phyloP scores from a whole-genome alignment of 2,113 vertebrate genomes.

The Pangasianodon hypophthalmus region DNA sequence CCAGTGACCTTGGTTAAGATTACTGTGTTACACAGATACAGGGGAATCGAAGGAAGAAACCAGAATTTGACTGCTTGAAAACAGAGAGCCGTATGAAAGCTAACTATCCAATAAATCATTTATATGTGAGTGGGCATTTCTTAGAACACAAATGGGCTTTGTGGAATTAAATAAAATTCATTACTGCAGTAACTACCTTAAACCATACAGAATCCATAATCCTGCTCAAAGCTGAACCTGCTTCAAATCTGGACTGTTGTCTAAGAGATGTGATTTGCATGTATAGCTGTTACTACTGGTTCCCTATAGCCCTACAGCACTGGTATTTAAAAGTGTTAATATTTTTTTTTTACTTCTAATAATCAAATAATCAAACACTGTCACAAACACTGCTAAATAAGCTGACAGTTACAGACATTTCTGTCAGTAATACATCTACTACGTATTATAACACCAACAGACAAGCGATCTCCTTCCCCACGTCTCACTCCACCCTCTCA shows the following conservation, averaged over 20 bases:
- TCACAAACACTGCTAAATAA: neutral
- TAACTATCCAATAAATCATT: neutral
- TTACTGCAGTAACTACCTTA: neutral
- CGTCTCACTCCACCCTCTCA: neutral
- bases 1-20: neutral
- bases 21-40: neutral
- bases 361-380: neutral
- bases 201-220: neutral
- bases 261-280: neutral
- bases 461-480: no score
- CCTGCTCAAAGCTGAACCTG: neutral
- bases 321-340: neutral
- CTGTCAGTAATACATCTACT: neutral
- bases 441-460: neutral
- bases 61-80: neutral
- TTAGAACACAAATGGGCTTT: neutral
- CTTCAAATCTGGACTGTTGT: neutral
- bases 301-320: neutral
- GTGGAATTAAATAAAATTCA: neutral
- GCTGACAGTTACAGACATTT: neutral
- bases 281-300: neutral
- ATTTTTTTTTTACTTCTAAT: neutral
- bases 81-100: neutral
- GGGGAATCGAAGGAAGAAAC: neutral
- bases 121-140: neutral